These are phyloP conservation scores for Sclerurus mexicanus DNA, from an alignment of 2,113 vertebrate species.

Conservation along the genomic window DNA sequence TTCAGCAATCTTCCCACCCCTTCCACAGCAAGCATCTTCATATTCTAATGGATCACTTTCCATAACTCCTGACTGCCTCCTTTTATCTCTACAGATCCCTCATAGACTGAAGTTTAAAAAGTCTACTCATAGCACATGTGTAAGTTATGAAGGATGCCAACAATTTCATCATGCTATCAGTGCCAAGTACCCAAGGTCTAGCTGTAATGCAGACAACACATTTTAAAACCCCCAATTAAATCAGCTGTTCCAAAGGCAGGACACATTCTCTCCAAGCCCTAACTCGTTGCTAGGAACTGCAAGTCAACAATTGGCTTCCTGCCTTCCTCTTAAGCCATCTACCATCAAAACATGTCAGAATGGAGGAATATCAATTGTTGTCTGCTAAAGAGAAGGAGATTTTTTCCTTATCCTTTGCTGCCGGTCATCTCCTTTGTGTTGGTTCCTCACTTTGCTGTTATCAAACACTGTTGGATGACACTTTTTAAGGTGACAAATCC, in stretches of 20 bases:
- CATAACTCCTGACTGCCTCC: neutral
- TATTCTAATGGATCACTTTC: neutral
- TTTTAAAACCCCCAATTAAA: slow-evolving; percentile 1
- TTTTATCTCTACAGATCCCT: neutral
- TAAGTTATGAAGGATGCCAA: neutral
- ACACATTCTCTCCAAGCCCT: slow-evolving; percentile 27
- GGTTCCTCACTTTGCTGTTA: neutral
- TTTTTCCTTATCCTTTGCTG: slow-evolving; percentile 26
- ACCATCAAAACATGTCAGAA: slow-evolving; percentile 63
- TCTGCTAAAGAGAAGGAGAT: slow-evolving; percentile 56
- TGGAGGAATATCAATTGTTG: slow-evolving; percentile 62
- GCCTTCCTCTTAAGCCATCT: slow-evolving; percentile 68
- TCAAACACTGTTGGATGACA: neutral
- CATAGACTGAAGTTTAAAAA: neutral
- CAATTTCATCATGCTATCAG: neutral
- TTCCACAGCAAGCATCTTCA: neutral
- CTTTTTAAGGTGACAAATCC: neutral
- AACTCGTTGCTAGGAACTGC: slow-evolving; percentile 45
- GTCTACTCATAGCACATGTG: neutral
- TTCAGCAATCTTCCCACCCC: neutral
- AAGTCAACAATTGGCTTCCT: slow-evolving; percentile 66
- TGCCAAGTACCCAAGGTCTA: neutral
- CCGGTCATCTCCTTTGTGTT: slow-evolving; percentile 6
- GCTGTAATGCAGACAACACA: neutral
- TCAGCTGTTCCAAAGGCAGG: slow-evolving; percentile 46